A percentile compares a stretch with the other conserved stretches of the same genome.
These are phyloP conservation scores for Phthorimaea operculella DNA, from an alignment of 1,140 invertebrate species.

Conservation along the genomic window DNA sequence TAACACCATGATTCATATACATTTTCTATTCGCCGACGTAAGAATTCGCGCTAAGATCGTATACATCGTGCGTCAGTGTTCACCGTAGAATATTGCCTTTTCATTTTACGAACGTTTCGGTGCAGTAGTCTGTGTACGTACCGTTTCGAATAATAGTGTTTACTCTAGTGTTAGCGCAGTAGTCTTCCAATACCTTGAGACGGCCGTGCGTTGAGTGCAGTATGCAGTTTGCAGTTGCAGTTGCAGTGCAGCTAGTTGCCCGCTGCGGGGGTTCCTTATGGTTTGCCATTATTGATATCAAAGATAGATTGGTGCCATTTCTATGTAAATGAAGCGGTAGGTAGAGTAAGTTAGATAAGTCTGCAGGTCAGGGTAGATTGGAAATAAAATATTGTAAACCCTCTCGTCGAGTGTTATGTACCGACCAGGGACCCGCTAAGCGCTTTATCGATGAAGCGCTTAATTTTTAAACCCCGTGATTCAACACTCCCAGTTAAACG, in stretches of 20 bases:
- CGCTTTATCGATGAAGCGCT: no score
- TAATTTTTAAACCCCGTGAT: no score
- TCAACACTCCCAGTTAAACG: no score
- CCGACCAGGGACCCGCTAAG: no score
- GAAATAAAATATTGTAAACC: constrained; percentile 60
- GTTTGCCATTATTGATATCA: constrained; percentile 68
- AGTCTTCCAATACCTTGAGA: constrained; percentile 65
- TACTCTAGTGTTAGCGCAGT: constrained; percentile 61
- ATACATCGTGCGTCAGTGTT: not conserved
- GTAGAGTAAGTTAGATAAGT: constrained; percentile 66
- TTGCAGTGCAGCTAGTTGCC: constrained; percentile 35
- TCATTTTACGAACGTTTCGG: constrained; percentile 21
- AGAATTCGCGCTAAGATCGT: constrained; percentile 11
- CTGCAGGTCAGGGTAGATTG: constrained; percentile 64
- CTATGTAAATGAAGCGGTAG: constrained; percentile 64
- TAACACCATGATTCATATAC: constrained; percentile 36
- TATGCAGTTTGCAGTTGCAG: no score
- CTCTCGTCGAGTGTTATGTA: constrained; percentile 40
- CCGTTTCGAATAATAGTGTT: constrained; percentile 51
- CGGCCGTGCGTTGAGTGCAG: constrained; percentile 23
- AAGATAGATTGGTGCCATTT: constrained; percentile 68
- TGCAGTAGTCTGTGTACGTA: constrained; percentile 16
- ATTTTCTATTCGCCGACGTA: constrained; percentile 22
- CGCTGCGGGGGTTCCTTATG: constrained; percentile 61
- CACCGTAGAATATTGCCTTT: constrained; percentile 11